Conservation (phyloP, 2,888 invertebrate species). For the Eurytoma adleriae region DNA sequence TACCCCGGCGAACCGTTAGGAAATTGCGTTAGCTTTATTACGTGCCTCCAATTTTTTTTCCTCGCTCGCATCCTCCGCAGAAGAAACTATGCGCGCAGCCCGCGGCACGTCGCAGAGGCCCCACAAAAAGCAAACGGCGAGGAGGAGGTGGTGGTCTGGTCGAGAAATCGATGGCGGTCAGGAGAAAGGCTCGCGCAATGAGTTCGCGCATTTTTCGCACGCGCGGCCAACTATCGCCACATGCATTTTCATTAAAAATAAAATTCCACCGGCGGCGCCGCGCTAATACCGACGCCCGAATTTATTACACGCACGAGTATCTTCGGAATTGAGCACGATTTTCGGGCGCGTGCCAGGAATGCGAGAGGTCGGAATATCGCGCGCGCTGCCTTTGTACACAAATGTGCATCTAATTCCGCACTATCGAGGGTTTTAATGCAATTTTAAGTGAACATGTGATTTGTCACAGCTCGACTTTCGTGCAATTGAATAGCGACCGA, state of each 20-base stretch:
- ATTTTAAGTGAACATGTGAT: constrained; percentile 13
- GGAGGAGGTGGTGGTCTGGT: neutral
- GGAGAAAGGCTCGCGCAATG: neutral
- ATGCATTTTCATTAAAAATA: constrained; percentile 45
- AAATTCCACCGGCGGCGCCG: constrained; percentile 13
- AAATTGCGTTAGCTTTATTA: constrained; percentile 50
- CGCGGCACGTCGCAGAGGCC: neutral
- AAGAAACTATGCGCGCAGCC: neutral
- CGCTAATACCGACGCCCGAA: constrained; percentile 23
- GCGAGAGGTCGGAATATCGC: neutral
- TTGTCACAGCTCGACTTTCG: neutral
- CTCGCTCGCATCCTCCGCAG: neutral
- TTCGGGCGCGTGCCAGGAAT: constrained; percentile 47
- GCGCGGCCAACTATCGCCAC: constrained; percentile 6
- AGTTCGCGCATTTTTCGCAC: constrained; percentile 14
- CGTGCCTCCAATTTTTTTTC: neutral
- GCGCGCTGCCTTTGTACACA: neutral
- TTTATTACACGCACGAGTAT: constrained; percentile 55
- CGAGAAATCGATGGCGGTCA: constrained; percentile 27
- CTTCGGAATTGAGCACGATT: constrained; percentile 49
- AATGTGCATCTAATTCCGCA: neutral
- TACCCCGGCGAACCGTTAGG: constrained; percentile 12
- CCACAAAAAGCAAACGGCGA: constrained; percentile 3
- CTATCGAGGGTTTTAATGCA: neutral
- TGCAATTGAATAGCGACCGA: too few species aligned